Conservation (phyloP, 2,888 invertebrate species). For the Oligia strigilis region DNA sequence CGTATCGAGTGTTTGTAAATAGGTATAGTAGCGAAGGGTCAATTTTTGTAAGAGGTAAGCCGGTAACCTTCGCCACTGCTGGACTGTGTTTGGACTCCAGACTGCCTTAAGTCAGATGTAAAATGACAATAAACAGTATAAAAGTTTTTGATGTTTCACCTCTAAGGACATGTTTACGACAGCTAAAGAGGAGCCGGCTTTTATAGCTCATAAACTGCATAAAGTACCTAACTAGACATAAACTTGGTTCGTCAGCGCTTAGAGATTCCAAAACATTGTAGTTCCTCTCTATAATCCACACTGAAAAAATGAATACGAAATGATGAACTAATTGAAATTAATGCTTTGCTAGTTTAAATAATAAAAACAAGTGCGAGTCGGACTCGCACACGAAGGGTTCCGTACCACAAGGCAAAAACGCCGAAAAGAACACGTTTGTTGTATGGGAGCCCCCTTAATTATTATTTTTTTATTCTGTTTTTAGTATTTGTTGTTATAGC, state of each 20-base stretch:
- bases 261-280: not conserved
- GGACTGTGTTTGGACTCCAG: not conserved
- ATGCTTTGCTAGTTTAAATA: not conserved
- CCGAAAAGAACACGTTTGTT: too few species aligned
- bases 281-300: not conserved
- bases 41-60: too few species aligned
- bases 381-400: too few species aligned
- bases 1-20: not conserved
- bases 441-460: too few species aligned
- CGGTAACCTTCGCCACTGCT: too few species aligned
- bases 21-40: not conserved
- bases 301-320: not conserved
- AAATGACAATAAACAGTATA: conserved; percentile 12
- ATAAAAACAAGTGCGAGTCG: too few species aligned
- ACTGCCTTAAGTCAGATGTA: not conserved
- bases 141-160: not conserved
- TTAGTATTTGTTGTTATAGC: too few species aligned
- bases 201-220: conserved; percentile 21
- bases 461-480: too few species aligned
- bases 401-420: too few species aligned
- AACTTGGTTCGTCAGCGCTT: conserved; percentile 14
- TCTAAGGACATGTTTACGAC: not conserved
- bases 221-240: not conserved
- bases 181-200: conserved; percentile 3
- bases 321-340: not conserved